Evolutionary conservation across 2,797 vertebrate species (phyloP).

Genomic region (Pempheris klunzingeri): DNA sequence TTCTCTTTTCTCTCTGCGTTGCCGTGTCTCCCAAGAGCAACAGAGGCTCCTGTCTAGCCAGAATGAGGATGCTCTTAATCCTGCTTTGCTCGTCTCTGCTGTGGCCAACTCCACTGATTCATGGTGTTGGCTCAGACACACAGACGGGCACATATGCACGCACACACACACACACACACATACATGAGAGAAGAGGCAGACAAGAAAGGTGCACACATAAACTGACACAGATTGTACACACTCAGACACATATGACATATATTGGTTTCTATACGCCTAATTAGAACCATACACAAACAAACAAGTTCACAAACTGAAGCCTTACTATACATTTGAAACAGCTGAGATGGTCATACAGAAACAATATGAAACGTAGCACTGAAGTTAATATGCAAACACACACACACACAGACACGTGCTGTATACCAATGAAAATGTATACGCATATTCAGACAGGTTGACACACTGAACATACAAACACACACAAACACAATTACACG

Average conservation of each 20-base stretch:
- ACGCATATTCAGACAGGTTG: background rate
- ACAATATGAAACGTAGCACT: background rate
- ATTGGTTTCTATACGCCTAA: background rate
- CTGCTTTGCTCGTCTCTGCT: slow-evolving; percentile 64
- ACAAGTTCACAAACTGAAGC: slow-evolving; percentile 5
- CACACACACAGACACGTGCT: background rate
- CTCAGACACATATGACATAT: background rate
- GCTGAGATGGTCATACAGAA: background rate
- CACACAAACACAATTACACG: background rate
- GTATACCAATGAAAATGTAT: background rate
- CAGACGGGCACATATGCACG: slow-evolving; percentile 21
- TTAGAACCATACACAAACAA: background rate
- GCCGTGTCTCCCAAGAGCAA: slow-evolving; percentile 67
- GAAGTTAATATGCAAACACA: background rate
- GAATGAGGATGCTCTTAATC: slow-evolving; percentile 79
- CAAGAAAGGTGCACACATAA: slow-evolving; percentile 7
- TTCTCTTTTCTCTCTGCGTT: slow-evolving; percentile 63
- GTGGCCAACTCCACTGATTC: slow-evolving; percentile 65
- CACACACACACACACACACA: slow-evolving; percentile 11
- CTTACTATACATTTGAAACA: background rate
- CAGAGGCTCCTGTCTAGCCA: slow-evolving; percentile 65
- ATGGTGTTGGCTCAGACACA: slow-evolving; percentile 53
- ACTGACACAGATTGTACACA: background rate
- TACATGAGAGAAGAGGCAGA: slow-evolving; percentile 14
- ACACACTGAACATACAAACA: background rate